Conservation (phyloP, 2,113 vertebrate genomes). For the Chinchilla lanigera region DNA sequence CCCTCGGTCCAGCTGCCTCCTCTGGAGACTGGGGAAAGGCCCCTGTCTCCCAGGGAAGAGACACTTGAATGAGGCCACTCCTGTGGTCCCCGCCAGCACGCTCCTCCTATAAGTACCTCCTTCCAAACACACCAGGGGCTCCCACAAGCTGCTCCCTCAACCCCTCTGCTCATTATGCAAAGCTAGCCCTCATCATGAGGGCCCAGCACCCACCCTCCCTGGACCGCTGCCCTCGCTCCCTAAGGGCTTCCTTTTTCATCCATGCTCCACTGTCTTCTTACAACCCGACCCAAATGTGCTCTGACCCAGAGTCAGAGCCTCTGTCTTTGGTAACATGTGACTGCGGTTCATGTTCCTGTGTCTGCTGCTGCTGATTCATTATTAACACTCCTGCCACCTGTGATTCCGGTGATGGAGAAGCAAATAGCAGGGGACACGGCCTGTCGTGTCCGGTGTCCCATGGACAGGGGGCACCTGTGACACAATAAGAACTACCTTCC, state of each 20-base stretch:
- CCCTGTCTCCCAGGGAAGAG: neutral
- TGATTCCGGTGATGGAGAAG: accelerated
- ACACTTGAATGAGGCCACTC: neutral
- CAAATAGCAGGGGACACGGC: no score
- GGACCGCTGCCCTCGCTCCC: neutral
- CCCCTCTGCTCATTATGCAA: neutral
- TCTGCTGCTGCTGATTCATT: neutral
- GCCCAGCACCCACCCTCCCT: no score
- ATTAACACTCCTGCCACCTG: neutral
- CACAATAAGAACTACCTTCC: neutral
- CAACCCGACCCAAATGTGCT: neutral
- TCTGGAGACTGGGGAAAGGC: neutral
- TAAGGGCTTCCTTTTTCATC: no score
- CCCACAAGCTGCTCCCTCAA: neutral
- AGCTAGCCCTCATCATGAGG: neutral
- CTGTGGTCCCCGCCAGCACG: no score
- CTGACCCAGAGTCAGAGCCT: neutral
- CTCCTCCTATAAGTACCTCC: neutral
- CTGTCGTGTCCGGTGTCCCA: no score
- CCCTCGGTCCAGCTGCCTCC: neutral
- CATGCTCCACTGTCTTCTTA: no score
- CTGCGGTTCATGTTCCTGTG: neutral
- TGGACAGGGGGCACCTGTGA: accelerated
- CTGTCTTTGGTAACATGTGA: neutral
- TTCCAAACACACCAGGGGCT: no score